Evolutionary conservation across 1,140 invertebrate species (phyloP).

Genomic region (Apocrypta bakeri): DNA sequence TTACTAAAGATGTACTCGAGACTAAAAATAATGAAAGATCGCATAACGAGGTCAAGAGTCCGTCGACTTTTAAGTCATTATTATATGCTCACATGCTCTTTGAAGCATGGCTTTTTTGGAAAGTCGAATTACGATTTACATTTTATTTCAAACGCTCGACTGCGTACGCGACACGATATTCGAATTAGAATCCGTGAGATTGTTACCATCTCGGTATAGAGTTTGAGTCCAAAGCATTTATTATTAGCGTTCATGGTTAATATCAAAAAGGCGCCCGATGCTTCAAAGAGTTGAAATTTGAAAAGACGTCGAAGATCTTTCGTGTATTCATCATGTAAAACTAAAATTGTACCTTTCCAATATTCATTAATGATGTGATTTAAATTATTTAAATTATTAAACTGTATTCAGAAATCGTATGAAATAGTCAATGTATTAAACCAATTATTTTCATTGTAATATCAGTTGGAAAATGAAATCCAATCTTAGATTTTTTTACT

Average conservation of each 20-base stretch:
- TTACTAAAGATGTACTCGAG: neutral
- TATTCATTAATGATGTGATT: too few relatives aligned
- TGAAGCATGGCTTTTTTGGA: neutral
- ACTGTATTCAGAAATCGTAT: too few relatives aligned
- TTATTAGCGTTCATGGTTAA: neutral
- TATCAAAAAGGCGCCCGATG: neutral
- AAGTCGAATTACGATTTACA: neutral
- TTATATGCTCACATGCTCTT: neutral
- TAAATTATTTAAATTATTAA: too few relatives aligned
- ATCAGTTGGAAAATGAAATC: too few relatives aligned
- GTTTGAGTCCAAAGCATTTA: neutral
- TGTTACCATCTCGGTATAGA: neutral
- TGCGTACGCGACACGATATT: neutral
- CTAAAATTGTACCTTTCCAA: too few relatives aligned
- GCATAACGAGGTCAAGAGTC: neutral
- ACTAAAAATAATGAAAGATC: neutral
- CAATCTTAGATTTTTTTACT: too few relatives aligned
- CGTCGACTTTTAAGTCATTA: too few relatives aligned
- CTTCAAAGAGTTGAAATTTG: neutral
- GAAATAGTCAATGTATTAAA: too few relatives aligned
- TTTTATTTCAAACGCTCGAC: neutral
- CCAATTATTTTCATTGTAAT: too few relatives aligned
- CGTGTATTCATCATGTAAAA: too few relatives aligned
- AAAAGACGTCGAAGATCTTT: too few relatives aligned
- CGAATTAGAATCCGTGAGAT: conserved; percentile 8